Base-by-base conservation (phyloP, 1,140 invertebrate genomes). In the Proales similis region DNA sequence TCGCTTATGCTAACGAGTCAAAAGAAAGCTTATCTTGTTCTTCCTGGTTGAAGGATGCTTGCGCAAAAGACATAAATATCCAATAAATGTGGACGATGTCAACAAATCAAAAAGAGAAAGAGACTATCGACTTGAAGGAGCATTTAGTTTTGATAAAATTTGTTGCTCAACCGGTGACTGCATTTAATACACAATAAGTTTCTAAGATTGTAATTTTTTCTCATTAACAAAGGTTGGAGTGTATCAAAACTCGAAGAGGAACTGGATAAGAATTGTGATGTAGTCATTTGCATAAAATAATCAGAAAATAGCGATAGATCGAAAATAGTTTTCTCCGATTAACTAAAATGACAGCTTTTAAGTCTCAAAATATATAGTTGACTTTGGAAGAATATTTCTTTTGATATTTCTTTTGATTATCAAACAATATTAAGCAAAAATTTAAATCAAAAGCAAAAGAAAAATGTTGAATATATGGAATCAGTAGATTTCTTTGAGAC, bases 1-100 rank as follows among this genome's bases (percentile, higher is more conserved):
- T 62, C 17, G 20, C 48, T 65, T 45, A 64, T 63, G 85, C 89
- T 63, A 85, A 89, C 68, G 84, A 89, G 66, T n/a, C n/a, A n/a
- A n/a, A 77, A 72, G 87, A n/a, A 85, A 84, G 67, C 79, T 95
- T n/a, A 82, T 94, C 0, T 85, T 89, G 69, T 94, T 91, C 79
- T 89, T 89, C 1, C 73, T 91, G 30, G 81, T 92, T 51, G 84
- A 92, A 71, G 85, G 85, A 0, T 77, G 92, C 12, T 85, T 94
- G 63, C 81, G 86, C 38, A 81, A 88, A 67, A 80, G 94, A 4
- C 84, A 89, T 64, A 87, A 87, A 71, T 84, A 70, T 69, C 75
- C 71, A 22, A 65, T 74, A 20, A 68, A 68, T 39, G 39, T 71
- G 30, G 61, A 65, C 48, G 26, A 62, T 38, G 14, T 57, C 62